These are phyloP conservation scores for Euschistus heros DNA, from an alignment of 1,140 invertebrate species.

Conservation along the genomic window DNA sequence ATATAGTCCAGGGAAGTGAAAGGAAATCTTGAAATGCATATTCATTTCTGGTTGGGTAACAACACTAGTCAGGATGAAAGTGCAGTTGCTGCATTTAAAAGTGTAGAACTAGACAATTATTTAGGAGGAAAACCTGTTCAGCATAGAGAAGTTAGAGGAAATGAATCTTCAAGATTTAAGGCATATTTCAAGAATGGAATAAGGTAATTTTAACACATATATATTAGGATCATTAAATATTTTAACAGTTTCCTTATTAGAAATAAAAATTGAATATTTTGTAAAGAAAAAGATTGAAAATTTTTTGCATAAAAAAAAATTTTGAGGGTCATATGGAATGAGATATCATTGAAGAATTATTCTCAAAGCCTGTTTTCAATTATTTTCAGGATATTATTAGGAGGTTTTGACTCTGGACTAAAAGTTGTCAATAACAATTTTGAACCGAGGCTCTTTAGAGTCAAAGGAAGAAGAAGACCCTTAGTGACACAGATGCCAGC, in stretches of 20 bases:
- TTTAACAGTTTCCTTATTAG: too few relatives aligned
- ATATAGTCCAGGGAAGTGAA: slow-evolving; percentile 21
- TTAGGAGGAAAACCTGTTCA: slow-evolving; percentile 46
- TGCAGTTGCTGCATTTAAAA: slow-evolving; percentile 52
- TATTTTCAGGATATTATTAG: slow-evolving; percentile 41
- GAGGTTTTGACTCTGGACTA: slow-evolving; percentile 47
- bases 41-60: slow-evolving; percentile 57
- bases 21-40: slow-evolving; percentile 35
- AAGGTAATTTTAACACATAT: too few relatives aligned
- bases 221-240: too few relatives aligned
- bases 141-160: slow-evolving; percentile 47
- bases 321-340: not conserved
- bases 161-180: slow-evolving; percentile 46
- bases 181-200: slow-evolving; percentile 45
- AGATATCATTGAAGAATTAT: not conserved
- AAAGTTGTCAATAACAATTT: slow-evolving; percentile 41
- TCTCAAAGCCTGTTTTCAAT: not conserved
- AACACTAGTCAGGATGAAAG: slow-evolving; percentile 45
- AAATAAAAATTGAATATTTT: too few relatives aligned
- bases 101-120: slow-evolving; percentile 49
- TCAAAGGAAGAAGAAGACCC: slow-evolving; percentile 56
- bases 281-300: too few relatives aligned
- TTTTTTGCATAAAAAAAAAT: not conserved
- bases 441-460: slow-evolving; percentile 50
- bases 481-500: slow-evolving; percentile 53